Base-by-base conservation (phyloP, 2,888 invertebrate genomes). In the Exocentrus adspersus region DNA sequence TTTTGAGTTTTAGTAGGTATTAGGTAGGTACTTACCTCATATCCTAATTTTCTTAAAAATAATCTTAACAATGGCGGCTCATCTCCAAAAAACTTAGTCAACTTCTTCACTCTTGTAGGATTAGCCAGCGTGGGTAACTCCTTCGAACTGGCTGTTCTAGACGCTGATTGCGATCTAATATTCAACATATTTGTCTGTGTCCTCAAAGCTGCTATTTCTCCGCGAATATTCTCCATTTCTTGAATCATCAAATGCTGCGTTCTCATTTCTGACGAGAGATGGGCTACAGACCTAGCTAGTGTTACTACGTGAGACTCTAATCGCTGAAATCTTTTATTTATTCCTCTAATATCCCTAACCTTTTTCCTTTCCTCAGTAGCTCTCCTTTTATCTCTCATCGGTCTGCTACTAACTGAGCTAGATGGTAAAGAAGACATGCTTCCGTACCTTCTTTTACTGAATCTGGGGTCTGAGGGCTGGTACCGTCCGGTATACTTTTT, bases 61-160 rank as follows among this genome's bases (percentile, higher is more conserved):
- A 95, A 86, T 81, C 95, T 87, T 83, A 95, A 89, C 70, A 95
- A 87, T 7, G 95, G 95, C 24, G 95, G 95, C 82, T 96, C 95
- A 81, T 94, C 93, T 20, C 95, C 96, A 85, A 96, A 96, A 86
- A 96, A 95, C 87, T 94, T 93, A 62, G 94, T 95, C 69, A 95
- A 86, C 75, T 95, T 91, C 81, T 93, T 93, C 16, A 95, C 94
- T 65, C 94, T 86, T 69, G 91, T 91, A 0, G 95, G 95, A 83
- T 95, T 94, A 71, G 94, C 92, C 76, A 95, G 87, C 56, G 90
- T 90, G 72, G 88, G 90, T 46, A 90, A 85, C 77, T 90, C 90
- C 65, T 85, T 85, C 14, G 83, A 86, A 78, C 68, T 83, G 74
- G 75, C 71, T 21, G 46, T 85, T 81, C 90, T 82, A 12, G 89